Percentiles rank a stretch among this genome's conserved stretches.
These are phyloP conservation scores for Heliothis subflexa DNA, from an alignment of 1,140 invertebrate species.

Conservation along the genomic window DNA sequence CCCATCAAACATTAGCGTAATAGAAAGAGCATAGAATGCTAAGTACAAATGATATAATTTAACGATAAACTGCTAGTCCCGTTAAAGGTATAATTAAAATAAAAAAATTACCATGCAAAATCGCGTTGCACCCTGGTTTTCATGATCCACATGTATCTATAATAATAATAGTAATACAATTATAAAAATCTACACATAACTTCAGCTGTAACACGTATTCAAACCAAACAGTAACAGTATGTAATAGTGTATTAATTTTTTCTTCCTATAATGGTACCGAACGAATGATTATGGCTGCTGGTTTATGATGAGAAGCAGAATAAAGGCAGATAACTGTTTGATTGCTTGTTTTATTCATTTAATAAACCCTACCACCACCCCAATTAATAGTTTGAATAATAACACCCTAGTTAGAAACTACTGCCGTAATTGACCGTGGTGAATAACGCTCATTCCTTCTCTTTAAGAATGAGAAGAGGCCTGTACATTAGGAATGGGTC, in stretches of 20 bases:
- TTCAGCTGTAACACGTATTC: conserved; percentile 85
- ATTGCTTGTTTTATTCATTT: conserved; percentile 78
- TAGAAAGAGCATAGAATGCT: conserved; percentile 80
- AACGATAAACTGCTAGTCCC: conserved; percentile 82
- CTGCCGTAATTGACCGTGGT: no score
- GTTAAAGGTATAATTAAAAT: conserved; percentile 75
- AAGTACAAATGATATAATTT: conserved; percentile 85
- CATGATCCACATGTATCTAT: conserved; percentile 82
- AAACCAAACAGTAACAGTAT: conserved; percentile 85
- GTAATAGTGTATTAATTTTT: conserved; percentile 85
- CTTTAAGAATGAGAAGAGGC: no score
- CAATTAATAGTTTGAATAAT: not conserved
- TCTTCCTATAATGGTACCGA: conserved; percentile 85
- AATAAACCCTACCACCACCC: not conserved
- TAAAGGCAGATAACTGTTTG: conserved; percentile 86
- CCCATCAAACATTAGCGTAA: conserved; percentile 82
- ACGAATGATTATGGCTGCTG: conserved; percentile 85
- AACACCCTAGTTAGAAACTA: not conserved
- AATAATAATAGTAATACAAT: conserved; percentile 82
- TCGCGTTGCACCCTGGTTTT: conserved; percentile 84
- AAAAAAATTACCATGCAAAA: conserved; percentile 70
- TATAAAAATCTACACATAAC: conserved; percentile 83
- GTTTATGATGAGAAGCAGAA: conserved; percentile 80
- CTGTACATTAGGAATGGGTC: no score
- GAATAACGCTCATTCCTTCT: no score